Percentiles rank a stretch among this genome's conserved stretches.
Evolutionary conservation across 2,797 vertebrate genomes (phyloP).

Genomic region (Podargus strigoides): DNA sequence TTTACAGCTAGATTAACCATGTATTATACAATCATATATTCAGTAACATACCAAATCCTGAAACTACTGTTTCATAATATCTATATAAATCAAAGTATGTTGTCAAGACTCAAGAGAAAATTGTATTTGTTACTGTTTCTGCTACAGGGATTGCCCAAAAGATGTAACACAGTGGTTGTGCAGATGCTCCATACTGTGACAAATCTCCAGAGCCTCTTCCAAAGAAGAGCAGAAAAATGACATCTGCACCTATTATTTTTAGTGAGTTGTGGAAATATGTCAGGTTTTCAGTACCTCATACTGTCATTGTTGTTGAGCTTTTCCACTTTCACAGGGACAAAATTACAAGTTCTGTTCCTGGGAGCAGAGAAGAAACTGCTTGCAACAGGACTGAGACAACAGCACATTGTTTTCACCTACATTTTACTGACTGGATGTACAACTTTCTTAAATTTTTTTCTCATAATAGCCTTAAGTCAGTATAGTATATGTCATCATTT

Average conservation of each 20-base stretch:
- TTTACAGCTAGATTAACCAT: constrained; percentile 12
- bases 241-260: constrained; percentile 30
- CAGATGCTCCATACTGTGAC: neutral
- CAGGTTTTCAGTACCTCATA: neutral
- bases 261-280: neutral
- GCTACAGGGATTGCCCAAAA: neutral
- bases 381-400: neutral
- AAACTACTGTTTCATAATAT: neutral
- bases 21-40: neutral
- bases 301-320: neutral
- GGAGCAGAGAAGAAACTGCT: neutral
- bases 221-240: constrained; percentile 1
- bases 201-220: constrained; percentile 14
- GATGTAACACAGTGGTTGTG: neutral
- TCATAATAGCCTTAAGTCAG: neutral
- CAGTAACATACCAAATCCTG: neutral
- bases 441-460: neutral
- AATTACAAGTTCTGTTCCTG: constrained; percentile 13
- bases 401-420: neutral
- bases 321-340: constrained; percentile 21
- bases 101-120: neutral
- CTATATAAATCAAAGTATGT: neutral
- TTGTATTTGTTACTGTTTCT: neutral
- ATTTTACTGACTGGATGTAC: neutral
- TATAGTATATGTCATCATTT: neutral